These are phyloP conservation scores for Drosophila punjabiensis DNA, from an alignment of 1,140 invertebrate species.

Conservation along the genomic window DNA sequence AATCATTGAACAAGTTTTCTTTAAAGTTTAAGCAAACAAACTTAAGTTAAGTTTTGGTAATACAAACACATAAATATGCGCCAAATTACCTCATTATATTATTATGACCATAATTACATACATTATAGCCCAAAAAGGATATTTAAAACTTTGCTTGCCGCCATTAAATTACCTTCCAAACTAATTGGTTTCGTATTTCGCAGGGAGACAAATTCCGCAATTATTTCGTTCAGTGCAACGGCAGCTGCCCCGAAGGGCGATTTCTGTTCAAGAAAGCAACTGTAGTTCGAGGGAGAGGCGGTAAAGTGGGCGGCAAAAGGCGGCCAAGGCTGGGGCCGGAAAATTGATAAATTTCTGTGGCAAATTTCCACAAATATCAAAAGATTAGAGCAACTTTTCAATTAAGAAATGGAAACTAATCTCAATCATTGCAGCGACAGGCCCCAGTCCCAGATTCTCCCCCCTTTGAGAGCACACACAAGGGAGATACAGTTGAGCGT, in stretches of 20 bases:
- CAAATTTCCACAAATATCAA: conserved; percentile 52
- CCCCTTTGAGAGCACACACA: conserved; percentile 14
- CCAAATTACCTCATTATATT: conserved; percentile 22
- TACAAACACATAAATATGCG: neutral
- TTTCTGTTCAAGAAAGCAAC: conserved; percentile 52
- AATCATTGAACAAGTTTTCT: neutral
- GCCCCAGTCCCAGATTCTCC: conserved; percentile 1
- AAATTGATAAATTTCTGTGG: conserved; percentile 50
- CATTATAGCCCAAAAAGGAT: conserved; percentile 9
- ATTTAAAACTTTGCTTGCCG: conserved; percentile 15
- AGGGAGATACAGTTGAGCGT: neutral
- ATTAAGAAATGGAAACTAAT: conserved; percentile 54
- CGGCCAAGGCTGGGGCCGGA: conserved; percentile 28
- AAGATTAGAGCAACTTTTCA: conserved; percentile 52
- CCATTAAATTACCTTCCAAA: neutral
- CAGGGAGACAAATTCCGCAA: neutral
- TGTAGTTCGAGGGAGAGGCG: conserved; percentile 1
- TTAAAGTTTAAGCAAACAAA: neutral
- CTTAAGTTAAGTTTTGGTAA: neutral
- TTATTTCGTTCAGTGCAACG: conserved; percentile 25
- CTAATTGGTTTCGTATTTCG: conserved; percentile 12
- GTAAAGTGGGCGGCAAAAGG: conserved; percentile 9
- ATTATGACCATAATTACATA: neutral
- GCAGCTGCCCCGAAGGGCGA: conserved; percentile 62
- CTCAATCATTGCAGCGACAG: conserved; percentile 41